Evolutionary conservation across 2,113 vertebrate species (phyloP).

Genomic region (Galbula dea): DNA sequence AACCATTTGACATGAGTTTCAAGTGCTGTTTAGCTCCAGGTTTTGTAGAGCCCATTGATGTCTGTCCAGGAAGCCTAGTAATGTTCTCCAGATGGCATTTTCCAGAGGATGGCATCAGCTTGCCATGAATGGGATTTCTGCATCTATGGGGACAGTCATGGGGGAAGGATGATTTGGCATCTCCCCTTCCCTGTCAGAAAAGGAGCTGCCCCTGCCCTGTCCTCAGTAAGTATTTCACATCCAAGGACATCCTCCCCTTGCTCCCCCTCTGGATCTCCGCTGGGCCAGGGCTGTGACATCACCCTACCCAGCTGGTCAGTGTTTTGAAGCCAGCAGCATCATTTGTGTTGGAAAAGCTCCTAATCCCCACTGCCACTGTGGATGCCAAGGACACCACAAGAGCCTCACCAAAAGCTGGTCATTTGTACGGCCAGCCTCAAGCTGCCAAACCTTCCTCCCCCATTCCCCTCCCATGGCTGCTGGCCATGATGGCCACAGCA

Average conservation of each 20-base stretch:
- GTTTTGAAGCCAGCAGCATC: not conserved
- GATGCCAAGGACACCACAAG: not conserved
- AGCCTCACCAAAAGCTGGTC: not conserved
- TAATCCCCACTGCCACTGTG: not conserved
- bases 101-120: slow-evolving; percentile 28
- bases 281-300: not conserved
- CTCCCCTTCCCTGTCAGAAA: not conserved
- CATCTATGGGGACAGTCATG: not conserved
- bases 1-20: slow-evolving; percentile 4
- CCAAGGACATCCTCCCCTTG: not conserved
- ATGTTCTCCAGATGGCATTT: slow-evolving; percentile 38
- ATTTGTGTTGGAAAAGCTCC: not conserved
- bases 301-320: not conserved
- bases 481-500: accelerated
- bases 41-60: slow-evolving; percentile 11
- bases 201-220: not conserved
- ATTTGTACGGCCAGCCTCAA: not conserved
- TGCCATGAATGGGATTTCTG: not conserved
- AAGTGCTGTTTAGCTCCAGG: not conserved
- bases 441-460: not conserved
- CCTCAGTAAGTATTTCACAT: not conserved
- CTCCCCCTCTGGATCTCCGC: not conserved
- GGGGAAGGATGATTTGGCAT: not conserved
- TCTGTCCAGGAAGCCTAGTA: not conserved
- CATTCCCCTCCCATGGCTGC: not conserved